Evolutionary conservation across 2,113 vertebrate genomes (phyloP).

Genomic region (Scortum barcoo): DNA sequence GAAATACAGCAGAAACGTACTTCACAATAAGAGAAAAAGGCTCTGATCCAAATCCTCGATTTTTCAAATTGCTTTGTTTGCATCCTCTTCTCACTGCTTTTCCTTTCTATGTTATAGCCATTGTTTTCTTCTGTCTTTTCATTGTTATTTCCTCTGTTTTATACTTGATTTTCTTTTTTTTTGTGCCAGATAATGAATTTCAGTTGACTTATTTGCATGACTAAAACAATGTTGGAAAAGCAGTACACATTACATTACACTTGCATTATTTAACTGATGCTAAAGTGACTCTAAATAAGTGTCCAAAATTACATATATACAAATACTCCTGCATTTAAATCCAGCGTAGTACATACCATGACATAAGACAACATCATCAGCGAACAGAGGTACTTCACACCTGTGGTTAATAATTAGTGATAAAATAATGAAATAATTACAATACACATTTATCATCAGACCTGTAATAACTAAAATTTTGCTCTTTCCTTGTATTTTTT

Average conservation of each 20-base stretch:
- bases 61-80: background rate
- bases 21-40: background rate
- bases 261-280: no score
- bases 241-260: no score
- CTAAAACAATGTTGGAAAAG: background rate
- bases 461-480: background rate
- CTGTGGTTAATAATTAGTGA: background rate
- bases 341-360: background rate
- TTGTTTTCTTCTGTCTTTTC: no score
- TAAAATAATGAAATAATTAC: background rate
- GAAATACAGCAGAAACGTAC: background rate
- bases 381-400: no score
- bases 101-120: no score
- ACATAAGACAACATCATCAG: background rate
- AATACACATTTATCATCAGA: background rate
- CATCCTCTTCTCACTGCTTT: background rate
- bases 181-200: background rate
- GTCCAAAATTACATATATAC: no score
- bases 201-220: background rate
- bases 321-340: background rate
- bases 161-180: background rate
- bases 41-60: constrained; percentile 26
- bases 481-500: background rate
- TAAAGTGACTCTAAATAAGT: no score
- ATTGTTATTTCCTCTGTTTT: background rate